Evolutionary conservation across 2,113 vertebrate genomes (phyloP).

Genomic region (Pituophis catenifer): DNA sequence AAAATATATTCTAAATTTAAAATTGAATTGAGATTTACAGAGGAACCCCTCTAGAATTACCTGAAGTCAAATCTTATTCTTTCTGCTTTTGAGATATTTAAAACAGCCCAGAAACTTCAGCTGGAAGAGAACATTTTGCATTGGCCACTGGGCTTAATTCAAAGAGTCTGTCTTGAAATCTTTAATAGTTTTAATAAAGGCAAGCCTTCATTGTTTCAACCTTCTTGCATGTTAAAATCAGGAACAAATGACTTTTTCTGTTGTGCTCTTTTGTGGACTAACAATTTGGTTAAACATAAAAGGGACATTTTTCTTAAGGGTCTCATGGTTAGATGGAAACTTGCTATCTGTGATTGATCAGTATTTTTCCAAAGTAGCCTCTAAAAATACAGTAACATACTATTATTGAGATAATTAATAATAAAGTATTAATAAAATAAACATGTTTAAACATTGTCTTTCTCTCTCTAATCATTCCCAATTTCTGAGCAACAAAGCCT

Average conservation of each 20-base stretch:
- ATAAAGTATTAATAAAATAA: neutral
- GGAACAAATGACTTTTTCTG: neutral
- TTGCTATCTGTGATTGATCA: neutral
- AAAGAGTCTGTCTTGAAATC: neutral
- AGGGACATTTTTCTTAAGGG: neutral
- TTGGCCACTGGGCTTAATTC: neutral
- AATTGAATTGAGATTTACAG: neutral
- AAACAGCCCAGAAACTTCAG: neutral
- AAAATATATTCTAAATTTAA: neutral
- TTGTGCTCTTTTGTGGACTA: neutral
- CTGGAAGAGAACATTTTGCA: neutral
- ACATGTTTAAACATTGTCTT: neutral
- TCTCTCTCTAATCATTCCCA: neutral
- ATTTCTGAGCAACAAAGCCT: neutral
- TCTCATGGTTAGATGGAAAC: neutral
- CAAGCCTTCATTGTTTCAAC: neutral
- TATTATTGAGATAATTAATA: neutral
- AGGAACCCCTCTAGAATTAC: neutral
- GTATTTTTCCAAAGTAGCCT: neutral
- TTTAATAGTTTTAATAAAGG: neutral
- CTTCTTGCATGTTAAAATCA: neutral
- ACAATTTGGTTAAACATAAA: neutral
- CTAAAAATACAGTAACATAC: neutral
- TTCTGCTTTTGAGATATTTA: neutral
- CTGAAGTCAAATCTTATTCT: neutral